Evolutionary conservation across 2,888 invertebrate genomes (phyloP).

Genomic region (Leptinotarsa juncta): DNA sequence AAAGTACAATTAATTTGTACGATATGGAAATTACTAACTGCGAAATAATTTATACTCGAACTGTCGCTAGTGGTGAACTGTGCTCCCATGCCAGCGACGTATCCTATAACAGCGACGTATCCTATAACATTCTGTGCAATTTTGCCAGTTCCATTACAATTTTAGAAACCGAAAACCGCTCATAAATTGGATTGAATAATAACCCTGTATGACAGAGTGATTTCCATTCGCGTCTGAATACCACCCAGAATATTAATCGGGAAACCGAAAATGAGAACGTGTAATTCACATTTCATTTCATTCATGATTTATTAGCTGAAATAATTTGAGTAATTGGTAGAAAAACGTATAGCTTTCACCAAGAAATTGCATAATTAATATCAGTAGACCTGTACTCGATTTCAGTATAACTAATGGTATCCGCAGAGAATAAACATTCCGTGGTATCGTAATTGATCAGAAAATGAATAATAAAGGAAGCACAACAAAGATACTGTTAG

Average conservation of each 20-base stretch:
- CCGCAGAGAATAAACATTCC: not conserved
- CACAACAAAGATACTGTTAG: not conserved
- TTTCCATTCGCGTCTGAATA: conserved; percentile 27
- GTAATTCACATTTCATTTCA: conserved; percentile 21
- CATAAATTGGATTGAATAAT: conserved; percentile 36
- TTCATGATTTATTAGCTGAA: conserved; percentile 21
- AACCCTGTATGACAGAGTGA: conserved; percentile 28
- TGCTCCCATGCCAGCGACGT: not conserved
- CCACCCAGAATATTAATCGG: conserved; percentile 35
- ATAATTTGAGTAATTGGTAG: not conserved
- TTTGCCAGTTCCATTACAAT: conserved; percentile 22
- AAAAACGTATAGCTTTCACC: not conserved
- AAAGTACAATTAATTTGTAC: not conserved
- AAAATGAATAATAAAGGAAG: not conserved
- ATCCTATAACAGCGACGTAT: conserved; percentile 1
- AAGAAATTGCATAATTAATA: conserved; percentile 2
- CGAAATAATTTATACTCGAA: not conserved
- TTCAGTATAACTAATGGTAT: not conserved
- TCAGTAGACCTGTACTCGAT: not conserved
- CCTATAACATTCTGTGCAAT: not conserved
- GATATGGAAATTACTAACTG: not conserved
- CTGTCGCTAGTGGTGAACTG: not conserved
- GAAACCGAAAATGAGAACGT: conserved; percentile 22
- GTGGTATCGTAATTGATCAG: not conserved
- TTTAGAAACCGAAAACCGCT: conserved; percentile 23